Evolutionary conservation across 2,888 invertebrate species (phyloP).

Genomic region (Geophilus truncorum): DNA sequence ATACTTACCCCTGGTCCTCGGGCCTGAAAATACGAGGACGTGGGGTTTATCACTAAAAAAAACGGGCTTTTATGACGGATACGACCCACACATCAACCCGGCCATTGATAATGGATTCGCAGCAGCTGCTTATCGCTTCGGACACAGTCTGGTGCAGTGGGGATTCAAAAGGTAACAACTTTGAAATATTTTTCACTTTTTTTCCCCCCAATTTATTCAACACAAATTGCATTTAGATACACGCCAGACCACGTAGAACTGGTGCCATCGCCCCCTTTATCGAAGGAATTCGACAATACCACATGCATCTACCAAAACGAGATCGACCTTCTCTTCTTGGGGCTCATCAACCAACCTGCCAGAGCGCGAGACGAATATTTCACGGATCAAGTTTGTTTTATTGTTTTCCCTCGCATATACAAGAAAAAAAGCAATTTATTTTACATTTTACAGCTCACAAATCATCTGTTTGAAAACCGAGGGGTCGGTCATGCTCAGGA

Average conservation of each 20-base stretch:
- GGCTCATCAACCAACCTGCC: conserved; percentile 38
- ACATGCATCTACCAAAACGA: conserved; percentile 29
- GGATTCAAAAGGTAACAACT: conserved; percentile 21
- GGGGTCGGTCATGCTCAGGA: conserved; percentile 35
- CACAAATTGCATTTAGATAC: neutral
- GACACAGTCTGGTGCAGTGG: conserved; percentile 41
- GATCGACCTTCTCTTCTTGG: conserved; percentile 49
- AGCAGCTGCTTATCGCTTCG: conserved; percentile 45
- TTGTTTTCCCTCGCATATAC: no score
- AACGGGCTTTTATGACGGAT: conserved; percentile 41
- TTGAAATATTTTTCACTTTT: conserved; percentile 32
- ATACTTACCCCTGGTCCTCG: conserved; percentile 40
- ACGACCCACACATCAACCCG: conserved; percentile 40
- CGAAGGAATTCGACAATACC: conserved; percentile 37
- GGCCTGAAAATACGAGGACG: conserved; percentile 38
- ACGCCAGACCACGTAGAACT: neutral
- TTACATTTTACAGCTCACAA: conserved; percentile 38
- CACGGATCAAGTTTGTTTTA: conserved; percentile 34
- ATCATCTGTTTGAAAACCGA: conserved; percentile 38
- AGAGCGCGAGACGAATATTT: conserved; percentile 37
- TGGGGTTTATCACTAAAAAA: conserved; percentile 42
- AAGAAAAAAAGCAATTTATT: no score
- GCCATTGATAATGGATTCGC: conserved; percentile 43
- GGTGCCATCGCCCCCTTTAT: conserved; percentile 31
- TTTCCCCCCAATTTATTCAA: neutral